Evolutionary conservation across 2,888 invertebrate genomes (phyloP), one percentile per base, ranked within the genome.

Genomic region (Volucella zonaria): DNA sequence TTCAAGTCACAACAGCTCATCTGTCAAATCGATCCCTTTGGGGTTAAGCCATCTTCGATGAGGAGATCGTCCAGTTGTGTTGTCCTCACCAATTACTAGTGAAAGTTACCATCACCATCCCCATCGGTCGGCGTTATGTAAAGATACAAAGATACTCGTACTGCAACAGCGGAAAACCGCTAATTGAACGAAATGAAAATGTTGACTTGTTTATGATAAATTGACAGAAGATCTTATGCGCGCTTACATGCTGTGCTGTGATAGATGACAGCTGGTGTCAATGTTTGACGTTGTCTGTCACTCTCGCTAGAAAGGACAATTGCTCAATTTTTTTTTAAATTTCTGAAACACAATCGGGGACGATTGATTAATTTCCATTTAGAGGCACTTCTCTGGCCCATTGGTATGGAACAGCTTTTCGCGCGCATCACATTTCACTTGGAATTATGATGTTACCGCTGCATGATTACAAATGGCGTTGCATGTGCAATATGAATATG

Each of bases 1-100:
- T 18, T 52, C 68, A 52, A 31, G 14, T 43, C 18, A 8, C 10
- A n/a, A 15, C 14, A 15, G 49, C 18, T 66, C 18, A 38, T 66
- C 38, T 15, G 52, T 51, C 52, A 75, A 75, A 76, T 76, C 67
- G 70, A 79, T 79, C 75, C 83, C 75, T 79, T 75, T 82, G 68
- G 59, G 38, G 56, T 40, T 62, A 52, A 67, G 14, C 47, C 40
- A 56, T 43, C 31, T 31, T 8, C 15, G 15, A 23, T 59, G 56
- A 15, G 31, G 31, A 59, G 49, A 38, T 58, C 59, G 73, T 67
- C 78, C 67, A 77, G 61, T 64, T 47, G 15, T 2, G 15, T 2
- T 40, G 64, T 58, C 49, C 62, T 59, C 68, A 38, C 56, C 58
- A 43, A 45, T 45, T 59, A 47, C 8, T 18, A 70, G 79, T 79